Conservation (phyloP, 1,140 invertebrate species). For the Drosophila ohnishii region DNA sequence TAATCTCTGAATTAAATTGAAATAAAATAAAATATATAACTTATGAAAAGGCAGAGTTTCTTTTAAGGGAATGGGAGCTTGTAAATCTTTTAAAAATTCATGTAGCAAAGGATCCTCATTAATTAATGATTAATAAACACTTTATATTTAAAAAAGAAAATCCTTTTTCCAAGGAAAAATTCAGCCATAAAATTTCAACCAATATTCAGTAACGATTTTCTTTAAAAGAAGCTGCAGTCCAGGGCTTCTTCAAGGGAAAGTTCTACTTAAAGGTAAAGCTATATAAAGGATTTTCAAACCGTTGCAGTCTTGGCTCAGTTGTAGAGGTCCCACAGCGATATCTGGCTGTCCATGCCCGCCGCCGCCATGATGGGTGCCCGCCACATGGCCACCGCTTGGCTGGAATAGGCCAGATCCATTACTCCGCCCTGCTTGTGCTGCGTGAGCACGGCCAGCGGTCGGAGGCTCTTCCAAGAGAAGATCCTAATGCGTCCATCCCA, state of each 20-base stretch:
- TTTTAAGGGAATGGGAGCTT: not conserved
- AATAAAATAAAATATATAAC: slow-evolving; percentile 50
- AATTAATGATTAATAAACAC: not conserved
- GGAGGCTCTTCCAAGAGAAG: slow-evolving; percentile 90
- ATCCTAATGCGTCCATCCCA: slow-evolving; percentile 91
- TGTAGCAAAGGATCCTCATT: not conserved
- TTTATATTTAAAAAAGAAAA: slow-evolving; percentile 1
- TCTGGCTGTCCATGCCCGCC: slow-evolving; percentile 87
- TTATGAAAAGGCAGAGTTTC: slow-evolving; percentile 13
- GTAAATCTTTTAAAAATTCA: not conserved
- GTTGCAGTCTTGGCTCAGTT: slow-evolving; percentile 81
- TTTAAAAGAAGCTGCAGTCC: not conserved
- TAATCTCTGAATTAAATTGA: slow-evolving; percentile 33
- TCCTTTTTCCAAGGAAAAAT: not conserved
- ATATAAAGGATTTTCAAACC: slow-evolving; percentile 27
- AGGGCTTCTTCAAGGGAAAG: not conserved
- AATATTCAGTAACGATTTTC: slow-evolving; percentile 8
- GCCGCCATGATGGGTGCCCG: slow-evolving; percentile 89
- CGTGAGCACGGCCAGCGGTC: slow-evolving; percentile 89
- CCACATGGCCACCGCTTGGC: slow-evolving; percentile 86
- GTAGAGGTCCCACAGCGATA: slow-evolving; percentile 91
- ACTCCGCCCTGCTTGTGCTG: slow-evolving; percentile 87
- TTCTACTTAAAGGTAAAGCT: slow-evolving; percentile 17
- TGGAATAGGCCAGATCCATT: slow-evolving; percentile 88
- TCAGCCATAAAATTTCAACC: not conserved